A percentile compares a stretch with the other conserved stretches of the same genome.
phyloP scores from a whole-genome alignment of 2,113 vertebrate genomes.

The Gambusia holbrooki region DNA sequence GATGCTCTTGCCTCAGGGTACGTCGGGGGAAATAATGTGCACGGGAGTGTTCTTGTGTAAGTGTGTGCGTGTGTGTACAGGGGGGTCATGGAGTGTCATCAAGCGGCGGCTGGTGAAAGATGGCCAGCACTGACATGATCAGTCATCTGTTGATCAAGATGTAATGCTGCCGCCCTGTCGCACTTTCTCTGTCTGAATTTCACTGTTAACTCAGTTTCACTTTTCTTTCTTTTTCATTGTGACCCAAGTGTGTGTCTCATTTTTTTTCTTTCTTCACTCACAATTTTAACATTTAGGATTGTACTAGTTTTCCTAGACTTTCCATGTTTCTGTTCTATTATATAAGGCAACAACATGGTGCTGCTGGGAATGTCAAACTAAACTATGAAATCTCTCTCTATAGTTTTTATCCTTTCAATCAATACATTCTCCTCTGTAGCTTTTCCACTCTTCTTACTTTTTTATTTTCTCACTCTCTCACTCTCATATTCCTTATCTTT shows the following conservation, averaged over 20 bases:
- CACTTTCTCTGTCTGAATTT: conserved; percentile 60
- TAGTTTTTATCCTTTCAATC: conserved; percentile 31
- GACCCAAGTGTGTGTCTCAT: neutral
- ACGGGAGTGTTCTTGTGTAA: conserved; percentile 42
- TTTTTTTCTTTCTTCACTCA: neutral
- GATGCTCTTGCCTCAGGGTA: conserved; percentile 94
- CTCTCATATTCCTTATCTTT: conserved; percentile 19
- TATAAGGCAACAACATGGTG: neutral
- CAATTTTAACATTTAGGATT: conserved; percentile 3
- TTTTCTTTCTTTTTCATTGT: conserved; percentile 22
- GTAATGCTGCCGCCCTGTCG: conserved; percentile 77
- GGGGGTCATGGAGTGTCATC: conserved; percentile 92
- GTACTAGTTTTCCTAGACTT: neutral
- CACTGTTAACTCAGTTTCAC: conserved; percentile 56
- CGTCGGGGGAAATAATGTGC: conserved; percentile 88
- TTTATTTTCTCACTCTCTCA: conserved; percentile 49
- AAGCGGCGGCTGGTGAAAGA: conserved; percentile 95
- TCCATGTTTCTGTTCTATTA: neutral
- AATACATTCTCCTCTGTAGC: conserved; percentile 55
- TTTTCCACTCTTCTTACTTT: conserved; percentile 35
- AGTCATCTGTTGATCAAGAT: conserved; percentile 99
- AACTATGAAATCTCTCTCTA: conserved; percentile 20
- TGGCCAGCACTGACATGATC: conserved; percentile 91
- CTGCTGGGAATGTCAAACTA: neutral
- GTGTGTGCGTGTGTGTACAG: conserved; percentile 47